These are phyloP conservation scores for Merodon equestris DNA, from an alignment of 2,888 invertebrate species.

Conservation along the genomic window DNA sequence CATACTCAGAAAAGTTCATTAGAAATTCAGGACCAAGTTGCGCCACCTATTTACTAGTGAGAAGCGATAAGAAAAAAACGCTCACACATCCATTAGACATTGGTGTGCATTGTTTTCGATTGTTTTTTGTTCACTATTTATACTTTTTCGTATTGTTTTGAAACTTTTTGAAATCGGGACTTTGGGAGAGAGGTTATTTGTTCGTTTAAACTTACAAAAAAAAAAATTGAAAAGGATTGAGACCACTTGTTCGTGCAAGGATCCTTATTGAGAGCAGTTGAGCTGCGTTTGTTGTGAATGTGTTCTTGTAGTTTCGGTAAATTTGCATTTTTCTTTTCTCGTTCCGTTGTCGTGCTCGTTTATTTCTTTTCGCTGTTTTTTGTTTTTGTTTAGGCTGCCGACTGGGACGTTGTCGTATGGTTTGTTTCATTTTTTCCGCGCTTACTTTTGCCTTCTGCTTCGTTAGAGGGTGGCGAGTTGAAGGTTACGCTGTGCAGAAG, in stretches of 20 bases:
- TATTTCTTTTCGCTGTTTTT: not conserved
- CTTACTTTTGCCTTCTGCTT: slow-evolving; percentile 1
- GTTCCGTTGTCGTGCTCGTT: not conserved
- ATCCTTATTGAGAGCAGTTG: slow-evolving; percentile 29
- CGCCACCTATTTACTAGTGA: not conserved
- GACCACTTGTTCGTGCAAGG: slow-evolving; percentile 34
- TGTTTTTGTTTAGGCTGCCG: not conserved
- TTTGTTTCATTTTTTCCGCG: not conserved
- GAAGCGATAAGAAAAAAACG: not conserved
- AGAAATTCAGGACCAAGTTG: slow-evolving; percentile 7
- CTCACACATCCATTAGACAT: slow-evolving; percentile 27
- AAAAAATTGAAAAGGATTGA: slow-evolving; percentile 14
- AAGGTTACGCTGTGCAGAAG: not conserved
- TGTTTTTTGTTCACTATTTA: slow-evolving; percentile 7
- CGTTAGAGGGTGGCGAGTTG: not conserved
- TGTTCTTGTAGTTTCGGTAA: slow-evolving; percentile 10
- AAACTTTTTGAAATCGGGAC: slow-evolving; percentile 2
- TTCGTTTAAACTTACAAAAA: slow-evolving; percentile 9
- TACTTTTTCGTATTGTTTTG: not conserved
- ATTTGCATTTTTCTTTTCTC: slow-evolving; percentile 25
- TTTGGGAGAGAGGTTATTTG: not conserved
- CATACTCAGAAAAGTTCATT: not conserved
- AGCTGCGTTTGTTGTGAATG: slow-evolving; percentile 3
- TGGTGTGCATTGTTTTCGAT: slow-evolving; percentile 23
- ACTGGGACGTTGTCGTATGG: not conserved